phyloP scores from a whole-genome alignment of 2,113 vertebrate genomes.

The Eubucco bourcierii region DNA sequence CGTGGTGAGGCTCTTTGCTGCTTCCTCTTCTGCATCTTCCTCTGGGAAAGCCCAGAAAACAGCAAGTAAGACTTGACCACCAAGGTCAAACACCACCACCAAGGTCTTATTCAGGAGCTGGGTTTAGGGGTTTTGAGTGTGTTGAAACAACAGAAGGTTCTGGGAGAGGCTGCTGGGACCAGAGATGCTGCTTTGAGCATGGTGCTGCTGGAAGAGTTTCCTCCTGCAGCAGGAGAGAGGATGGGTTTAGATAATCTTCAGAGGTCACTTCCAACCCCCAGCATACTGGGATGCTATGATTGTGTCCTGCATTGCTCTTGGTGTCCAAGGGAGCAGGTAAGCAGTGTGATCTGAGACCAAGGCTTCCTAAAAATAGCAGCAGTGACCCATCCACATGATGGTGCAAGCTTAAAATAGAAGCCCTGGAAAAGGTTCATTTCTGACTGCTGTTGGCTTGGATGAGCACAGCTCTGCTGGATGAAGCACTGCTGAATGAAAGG shows the following conservation, averaged over 20 bases:
- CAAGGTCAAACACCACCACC: neutral
- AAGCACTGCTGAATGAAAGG: no score
- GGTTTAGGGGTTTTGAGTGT: neutral
- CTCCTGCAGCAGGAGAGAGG: no score
- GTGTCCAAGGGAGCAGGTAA: neutral
- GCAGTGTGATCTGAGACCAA: neutral
- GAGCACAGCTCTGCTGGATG: no score
- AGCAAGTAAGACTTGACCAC: neutral
- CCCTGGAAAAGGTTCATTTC: neutral
- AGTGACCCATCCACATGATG: accelerated
- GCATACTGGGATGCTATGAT: no score
- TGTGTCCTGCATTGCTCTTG: neutral
- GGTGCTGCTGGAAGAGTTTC: neutral
- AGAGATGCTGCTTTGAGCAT: neutral
- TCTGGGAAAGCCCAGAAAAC: neutral
- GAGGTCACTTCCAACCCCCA: no score
- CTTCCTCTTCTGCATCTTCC: neutral
- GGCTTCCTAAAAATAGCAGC: neutral
- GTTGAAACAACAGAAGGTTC: neutral
- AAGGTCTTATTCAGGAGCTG: neutral
- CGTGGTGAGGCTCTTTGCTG: accelerated
- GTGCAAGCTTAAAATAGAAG: neutral
- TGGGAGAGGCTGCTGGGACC: neutral
- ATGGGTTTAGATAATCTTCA: no score
- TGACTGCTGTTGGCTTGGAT: no score